These are phyloP conservation scores for Prionace glauca DNA, from an alignment of 2,797 vertebrate species.

Conservation along the genomic window DNA sequence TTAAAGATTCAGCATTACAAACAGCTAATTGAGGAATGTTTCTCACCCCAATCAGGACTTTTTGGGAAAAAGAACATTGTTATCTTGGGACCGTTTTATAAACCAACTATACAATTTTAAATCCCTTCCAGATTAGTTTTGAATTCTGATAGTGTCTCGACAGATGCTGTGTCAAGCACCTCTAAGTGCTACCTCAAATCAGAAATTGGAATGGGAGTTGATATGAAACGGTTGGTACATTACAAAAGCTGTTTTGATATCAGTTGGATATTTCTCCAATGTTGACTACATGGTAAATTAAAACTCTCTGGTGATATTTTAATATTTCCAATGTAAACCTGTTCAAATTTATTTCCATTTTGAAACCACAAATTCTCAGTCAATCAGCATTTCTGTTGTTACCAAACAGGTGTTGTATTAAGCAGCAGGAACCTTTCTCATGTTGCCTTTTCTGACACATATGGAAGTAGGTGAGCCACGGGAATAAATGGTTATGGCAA, in stretches of 20 bases:
- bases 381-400: background rate
- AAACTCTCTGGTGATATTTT: background rate
- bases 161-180: background rate
- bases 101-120: background rate
- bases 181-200: conserved; percentile 13
- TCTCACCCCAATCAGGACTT: background rate
- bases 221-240: background rate
- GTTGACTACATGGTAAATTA: conserved; percentile 12
- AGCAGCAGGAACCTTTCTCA: conserved; percentile 17
- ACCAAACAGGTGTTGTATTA: background rate
- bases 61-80: background rate
- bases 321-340: background rate
- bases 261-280: background rate
- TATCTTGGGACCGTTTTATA: background rate
- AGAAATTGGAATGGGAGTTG: conserved; percentile 14
- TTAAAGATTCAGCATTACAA: background rate
- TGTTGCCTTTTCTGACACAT: background rate
- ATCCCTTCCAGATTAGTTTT: background rate
- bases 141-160: background rate
- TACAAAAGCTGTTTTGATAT: background rate
- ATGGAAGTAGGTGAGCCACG: background rate
- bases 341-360: background rate
- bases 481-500: background rate
- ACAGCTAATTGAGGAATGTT: background rate
- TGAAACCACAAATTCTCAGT: background rate